These are phyloP conservation scores for Drosophila greeni DNA, from an alignment of 2,888 invertebrate species.

Conservation along the genomic window DNA sequence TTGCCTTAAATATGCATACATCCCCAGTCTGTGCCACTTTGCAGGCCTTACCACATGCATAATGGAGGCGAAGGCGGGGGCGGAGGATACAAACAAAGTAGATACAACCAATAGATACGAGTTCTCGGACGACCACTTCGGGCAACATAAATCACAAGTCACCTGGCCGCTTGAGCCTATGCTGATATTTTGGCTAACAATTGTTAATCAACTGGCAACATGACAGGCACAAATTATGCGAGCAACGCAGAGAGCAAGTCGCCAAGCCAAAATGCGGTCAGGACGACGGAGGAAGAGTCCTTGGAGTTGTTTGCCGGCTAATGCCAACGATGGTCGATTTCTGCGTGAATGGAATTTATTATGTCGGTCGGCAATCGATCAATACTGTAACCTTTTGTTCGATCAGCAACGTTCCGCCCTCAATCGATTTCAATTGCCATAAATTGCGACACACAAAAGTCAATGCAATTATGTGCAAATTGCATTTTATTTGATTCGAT, in stretches of 20 bases:
- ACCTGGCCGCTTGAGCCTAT: conserved; percentile 48
- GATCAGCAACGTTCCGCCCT: conserved; percentile 12
- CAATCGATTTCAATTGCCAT: conserved; percentile 58
- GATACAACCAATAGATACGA: conserved; percentile 55
- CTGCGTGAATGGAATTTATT: conserved; percentile 30
- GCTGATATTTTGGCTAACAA: conserved; percentile 53
- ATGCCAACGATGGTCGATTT: conserved; percentile 14
- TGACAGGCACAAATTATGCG: conserved; percentile 67
- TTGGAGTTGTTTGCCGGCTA: conserved; percentile 19
- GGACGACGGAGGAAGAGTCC: conserved; percentile 11
- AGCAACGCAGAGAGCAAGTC: conserved; percentile 29
- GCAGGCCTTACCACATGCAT: neutral
- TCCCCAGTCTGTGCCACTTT: neutral
- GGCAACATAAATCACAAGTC: conserved; percentile 62
- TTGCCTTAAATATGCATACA: neutral
- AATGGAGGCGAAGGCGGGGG: neutral
- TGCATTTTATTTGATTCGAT: conserved; percentile 63
- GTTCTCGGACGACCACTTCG: conserved; percentile 8
- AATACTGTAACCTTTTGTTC: conserved; percentile 24
- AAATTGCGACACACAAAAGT: conserved; percentile 56
- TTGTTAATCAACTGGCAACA: conserved; percentile 69
- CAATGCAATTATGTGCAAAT: conserved; percentile 64
- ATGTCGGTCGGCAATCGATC: conserved; percentile 20
- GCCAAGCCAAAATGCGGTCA: conserved; percentile 16
- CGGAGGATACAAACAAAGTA: conserved; percentile 27